Evolutionary conservation across 2,888 invertebrate species (phyloP), one percentile per base, ranked within the genome.

Genomic region (Gastrophysa polygoni): DNA sequence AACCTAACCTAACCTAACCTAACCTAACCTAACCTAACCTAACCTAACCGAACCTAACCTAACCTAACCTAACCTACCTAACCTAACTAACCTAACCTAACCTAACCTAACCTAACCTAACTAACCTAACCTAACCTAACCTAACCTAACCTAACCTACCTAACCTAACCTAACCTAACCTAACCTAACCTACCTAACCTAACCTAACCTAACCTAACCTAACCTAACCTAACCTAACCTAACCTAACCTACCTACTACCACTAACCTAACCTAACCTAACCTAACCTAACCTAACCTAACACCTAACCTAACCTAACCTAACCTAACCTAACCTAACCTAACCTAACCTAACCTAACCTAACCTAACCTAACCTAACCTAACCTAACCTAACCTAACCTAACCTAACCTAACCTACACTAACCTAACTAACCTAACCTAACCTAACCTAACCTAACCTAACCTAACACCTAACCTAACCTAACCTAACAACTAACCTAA

Each of bases 41-140:
- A 52, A 67, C 64, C 67, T 59, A 56, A 67, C 67, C 66, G 44
- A 51, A 64, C 66, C 63, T 57, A 55, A 66, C 66, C n/a, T n/a
- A n/a, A n/a, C n/a, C 66, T 59, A 47, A 64, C 64, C 61, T 50
- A 48, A 62, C 67, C 63, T 58, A 63, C 67, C 65, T 60, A 57
- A 67, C 67, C n/a, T n/a, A n/a, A n/a, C 67, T 63, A 48, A 65
- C 67, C 64, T 61, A 61, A 66, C 64, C 65, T 61, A 58, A 68
- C 68, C 68, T 63, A 51, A 68, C 68, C 63, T 55, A 61, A 65
- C 66, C 66, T 66, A 63, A 66, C 67, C 67, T 64, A 58, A 64
- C 67, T 64, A 62, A 61, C 61, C 67, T 59, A 54, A 67, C 61
- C 64, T 59, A 49, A 67, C 67, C 64, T 58, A 55, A 64, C 67